Evolutionary conservation across 1,140 invertebrate species (phyloP).

Genomic region (Galleria mellonella): DNA sequence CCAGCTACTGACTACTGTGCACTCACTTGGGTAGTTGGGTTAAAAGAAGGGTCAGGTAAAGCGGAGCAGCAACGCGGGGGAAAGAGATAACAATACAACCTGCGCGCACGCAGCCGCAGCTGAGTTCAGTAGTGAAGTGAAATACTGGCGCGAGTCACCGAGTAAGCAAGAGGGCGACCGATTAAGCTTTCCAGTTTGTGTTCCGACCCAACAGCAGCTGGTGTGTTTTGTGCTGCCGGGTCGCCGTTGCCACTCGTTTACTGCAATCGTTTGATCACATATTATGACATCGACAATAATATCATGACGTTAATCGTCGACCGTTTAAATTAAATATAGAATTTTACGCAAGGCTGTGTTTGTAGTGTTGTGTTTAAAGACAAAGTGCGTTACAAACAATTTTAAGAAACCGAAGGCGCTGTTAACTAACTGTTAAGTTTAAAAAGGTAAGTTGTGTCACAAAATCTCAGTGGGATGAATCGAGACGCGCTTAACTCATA

Average conservation of each 20-base stretch:
- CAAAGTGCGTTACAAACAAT: constrained; percentile 24
- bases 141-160: constrained; percentile 36
- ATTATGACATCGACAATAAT: constrained; percentile 37
- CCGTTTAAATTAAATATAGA: constrained; percentile 15
- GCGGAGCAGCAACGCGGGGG: constrained; percentile 6
- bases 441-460: constrained; percentile 68
- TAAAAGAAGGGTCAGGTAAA: constrained; percentile 15
- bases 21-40: constrained; percentile 33
- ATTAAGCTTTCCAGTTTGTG: constrained; percentile 62
- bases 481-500: constrained; percentile 59
- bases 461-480: constrained; percentile 54
- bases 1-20: constrained; percentile 58
- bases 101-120: constrained; percentile 47
- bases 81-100: constrained; percentile 29
- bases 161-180: constrained; percentile 38
- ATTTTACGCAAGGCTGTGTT: constrained; percentile 33
- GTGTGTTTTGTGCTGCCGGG: constrained; percentile 37
- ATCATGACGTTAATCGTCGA: constrained; percentile 54
- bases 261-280: constrained; percentile 40
- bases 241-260: constrained; percentile 46
- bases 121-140: constrained; percentile 41
- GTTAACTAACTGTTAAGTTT: constrained; percentile 63
- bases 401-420: constrained; percentile 41
- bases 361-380: constrained; percentile 37
- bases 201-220: constrained; percentile 55